These are phyloP conservation scores for Alentia gelatinosa DNA, from an alignment of 2,888 invertebrate genomes.

Conservation along the genomic window DNA sequence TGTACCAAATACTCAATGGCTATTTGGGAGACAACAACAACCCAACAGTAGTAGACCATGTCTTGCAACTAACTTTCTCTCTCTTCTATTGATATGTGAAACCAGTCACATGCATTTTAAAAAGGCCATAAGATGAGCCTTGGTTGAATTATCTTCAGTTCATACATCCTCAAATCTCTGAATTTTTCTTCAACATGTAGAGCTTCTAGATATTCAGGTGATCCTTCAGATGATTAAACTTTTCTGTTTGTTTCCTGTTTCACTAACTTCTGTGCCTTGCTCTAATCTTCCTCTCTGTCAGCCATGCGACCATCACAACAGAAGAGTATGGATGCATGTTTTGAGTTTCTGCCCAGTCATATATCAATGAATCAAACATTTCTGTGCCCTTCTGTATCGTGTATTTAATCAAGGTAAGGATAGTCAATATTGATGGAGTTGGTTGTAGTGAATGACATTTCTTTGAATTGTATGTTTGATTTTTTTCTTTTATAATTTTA, in stretches of 20 bases:
- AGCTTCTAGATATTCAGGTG: too few species aligned
- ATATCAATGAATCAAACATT: not conserved
- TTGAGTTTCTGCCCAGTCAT: not conserved
- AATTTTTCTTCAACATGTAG: too few species aligned
- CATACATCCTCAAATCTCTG: too few species aligned
- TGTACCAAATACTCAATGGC: too few species aligned
- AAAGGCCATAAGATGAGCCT: too few species aligned
- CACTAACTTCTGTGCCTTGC: not conserved
- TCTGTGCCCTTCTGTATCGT: not conserved
- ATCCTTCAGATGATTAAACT: too few species aligned
- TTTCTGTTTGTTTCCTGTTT: not conserved
- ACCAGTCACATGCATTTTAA: too few species aligned
- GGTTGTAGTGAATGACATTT: not conserved
- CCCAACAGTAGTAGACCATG: too few species aligned
- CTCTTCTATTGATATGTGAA: too few species aligned
- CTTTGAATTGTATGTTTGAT: not conserved
- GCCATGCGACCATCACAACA: not conserved
- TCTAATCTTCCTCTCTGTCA: not conserved
- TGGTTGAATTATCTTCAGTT: too few species aligned
- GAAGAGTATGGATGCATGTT: conserved; percentile 8
- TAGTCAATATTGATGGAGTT: not conserved
- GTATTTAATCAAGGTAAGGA: not conserved
- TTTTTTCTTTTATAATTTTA: not conserved
- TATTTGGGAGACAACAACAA: too few species aligned
- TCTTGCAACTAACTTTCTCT: too few species aligned